A percentile compares a stretch with the other conserved stretches of the same genome.
These are phyloP conservation scores for Colaptes auratus DNA, from an alignment of 2,113 vertebrate species.

Conservation along the genomic window DNA sequence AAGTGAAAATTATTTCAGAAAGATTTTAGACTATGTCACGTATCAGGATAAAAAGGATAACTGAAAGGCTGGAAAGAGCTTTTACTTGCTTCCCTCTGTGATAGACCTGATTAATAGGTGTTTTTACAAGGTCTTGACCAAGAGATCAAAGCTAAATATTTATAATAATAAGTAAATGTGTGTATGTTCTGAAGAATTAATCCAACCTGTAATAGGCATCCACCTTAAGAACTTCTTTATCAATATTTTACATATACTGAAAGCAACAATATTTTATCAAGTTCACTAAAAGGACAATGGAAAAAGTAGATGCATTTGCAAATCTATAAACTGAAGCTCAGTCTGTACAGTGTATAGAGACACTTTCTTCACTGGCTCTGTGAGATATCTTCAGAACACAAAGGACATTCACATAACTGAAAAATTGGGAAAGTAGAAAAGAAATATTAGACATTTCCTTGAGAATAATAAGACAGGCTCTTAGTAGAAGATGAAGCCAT, in stretches of 20 bases:
- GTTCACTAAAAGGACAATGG: neutral
- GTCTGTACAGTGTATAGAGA: accelerated
- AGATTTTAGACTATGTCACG: no score
- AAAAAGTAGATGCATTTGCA: neutral
- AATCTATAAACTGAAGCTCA: neutral
- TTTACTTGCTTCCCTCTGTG: neutral
- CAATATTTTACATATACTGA: neutral
- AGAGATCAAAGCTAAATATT: neutral
- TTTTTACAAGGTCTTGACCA: neutral
- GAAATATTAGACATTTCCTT: neutral
- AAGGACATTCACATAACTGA: neutral
- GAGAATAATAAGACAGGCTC: neutral
- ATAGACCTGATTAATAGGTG: neutral
- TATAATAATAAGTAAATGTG: neutral
- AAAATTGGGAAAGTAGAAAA: neutral
- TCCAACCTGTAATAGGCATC: accelerated
- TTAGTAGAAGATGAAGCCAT: neutral
- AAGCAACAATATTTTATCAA: neutral
- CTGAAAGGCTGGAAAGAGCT: no score
- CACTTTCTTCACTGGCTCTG: neutral
- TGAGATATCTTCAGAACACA: neutral
- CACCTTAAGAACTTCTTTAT: neutral
- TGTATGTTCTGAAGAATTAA: neutral
- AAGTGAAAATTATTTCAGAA: no score
- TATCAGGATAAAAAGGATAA: no score